Percentiles rank a stretch among this genome's conserved stretches.
Conservation (phyloP, 2,888 invertebrate species). For the Taenaris catops region DNA sequence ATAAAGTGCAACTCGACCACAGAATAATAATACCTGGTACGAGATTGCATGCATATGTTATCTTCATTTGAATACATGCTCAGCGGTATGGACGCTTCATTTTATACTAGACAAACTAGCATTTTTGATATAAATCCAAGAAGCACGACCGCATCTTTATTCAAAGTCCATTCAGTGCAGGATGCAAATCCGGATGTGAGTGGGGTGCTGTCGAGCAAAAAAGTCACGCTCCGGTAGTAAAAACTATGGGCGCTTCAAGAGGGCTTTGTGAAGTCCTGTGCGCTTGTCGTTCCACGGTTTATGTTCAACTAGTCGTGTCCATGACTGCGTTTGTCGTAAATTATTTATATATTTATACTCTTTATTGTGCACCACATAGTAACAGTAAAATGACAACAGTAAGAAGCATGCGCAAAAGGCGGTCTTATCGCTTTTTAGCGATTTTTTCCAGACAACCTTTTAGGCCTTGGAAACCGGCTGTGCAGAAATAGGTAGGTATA, state of each 20-base stretch:
- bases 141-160: slow-evolving; percentile 36
- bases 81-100: slow-evolving; percentile 10
- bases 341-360: no score
- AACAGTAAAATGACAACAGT: no score
- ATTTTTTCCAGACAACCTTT: no score
- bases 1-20: slow-evolving; percentile 10
- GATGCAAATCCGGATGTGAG: slow-evolving; percentile 41
- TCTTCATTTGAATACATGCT: slow-evolving; percentile 8
- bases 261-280: slow-evolving; percentile 23
- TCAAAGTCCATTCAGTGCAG: slow-evolving; percentile 35
- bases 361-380: no score
- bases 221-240: slow-evolving; percentile 48
- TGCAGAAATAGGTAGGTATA: no score
- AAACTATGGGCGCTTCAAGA: slow-evolving; percentile 35
- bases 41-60: slow-evolving; percentile 3
- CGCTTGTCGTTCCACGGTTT: slow-evolving; percentile 19
- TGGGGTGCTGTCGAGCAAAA: slow-evolving; percentile 40
- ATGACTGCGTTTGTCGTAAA: no score
- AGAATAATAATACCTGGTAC: no score
- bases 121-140: slow-evolving; percentile 29
- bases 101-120: slow-evolving; percentile 11
- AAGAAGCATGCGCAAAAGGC: no score
- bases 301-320: slow-evolving; percentile 23
- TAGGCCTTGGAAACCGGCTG: no score
- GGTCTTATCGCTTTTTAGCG: no score